These are phyloP conservation scores for Rosalia funebris DNA, from an alignment of 2,888 invertebrate genomes.

Conservation along the genomic window DNA sequence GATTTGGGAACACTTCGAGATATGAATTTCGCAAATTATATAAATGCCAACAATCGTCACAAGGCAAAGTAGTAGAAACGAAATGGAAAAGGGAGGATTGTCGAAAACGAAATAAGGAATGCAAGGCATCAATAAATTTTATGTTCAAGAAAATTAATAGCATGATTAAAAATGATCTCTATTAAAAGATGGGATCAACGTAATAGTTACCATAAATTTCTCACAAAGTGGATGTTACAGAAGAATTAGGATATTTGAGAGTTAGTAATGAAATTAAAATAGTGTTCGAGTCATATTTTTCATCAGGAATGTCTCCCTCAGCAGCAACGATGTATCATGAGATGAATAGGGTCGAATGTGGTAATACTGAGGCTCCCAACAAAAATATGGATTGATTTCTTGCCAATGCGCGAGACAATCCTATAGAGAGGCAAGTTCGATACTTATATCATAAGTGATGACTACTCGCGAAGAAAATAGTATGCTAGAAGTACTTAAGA, in stretches of 20 bases:
- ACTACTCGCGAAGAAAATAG: background rate
- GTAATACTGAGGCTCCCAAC: background rate
- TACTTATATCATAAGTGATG: background rate
- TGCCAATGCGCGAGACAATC: background rate
- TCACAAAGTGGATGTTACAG: slow-evolving; percentile 11
- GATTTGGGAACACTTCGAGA: background rate
- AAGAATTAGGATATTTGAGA: slow-evolving; percentile 7
- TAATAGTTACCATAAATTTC: slow-evolving; percentile 17
- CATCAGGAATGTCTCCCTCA: background rate
- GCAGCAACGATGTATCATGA: background rate
- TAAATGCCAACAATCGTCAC: background rate
- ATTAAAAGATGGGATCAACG: slow-evolving; percentile 22
- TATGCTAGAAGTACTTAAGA: background rate
- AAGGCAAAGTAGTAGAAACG: background rate
- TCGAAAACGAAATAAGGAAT: slow-evolving; percentile 4
- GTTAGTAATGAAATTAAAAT: background rate
- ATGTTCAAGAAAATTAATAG: background rate
- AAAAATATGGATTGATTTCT: background rate
- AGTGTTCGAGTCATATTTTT: background rate
- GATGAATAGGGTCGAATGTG: background rate
- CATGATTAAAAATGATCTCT: slow-evolving; percentile 23
- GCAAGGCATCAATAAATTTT: slow-evolving; percentile 14
- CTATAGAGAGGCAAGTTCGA: background rate
- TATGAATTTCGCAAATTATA: background rate
- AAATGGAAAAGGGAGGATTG: background rate